Evolutionary conservation across 2,113 vertebrate genomes (phyloP).

Genomic region (Rhea pennata): DNA sequence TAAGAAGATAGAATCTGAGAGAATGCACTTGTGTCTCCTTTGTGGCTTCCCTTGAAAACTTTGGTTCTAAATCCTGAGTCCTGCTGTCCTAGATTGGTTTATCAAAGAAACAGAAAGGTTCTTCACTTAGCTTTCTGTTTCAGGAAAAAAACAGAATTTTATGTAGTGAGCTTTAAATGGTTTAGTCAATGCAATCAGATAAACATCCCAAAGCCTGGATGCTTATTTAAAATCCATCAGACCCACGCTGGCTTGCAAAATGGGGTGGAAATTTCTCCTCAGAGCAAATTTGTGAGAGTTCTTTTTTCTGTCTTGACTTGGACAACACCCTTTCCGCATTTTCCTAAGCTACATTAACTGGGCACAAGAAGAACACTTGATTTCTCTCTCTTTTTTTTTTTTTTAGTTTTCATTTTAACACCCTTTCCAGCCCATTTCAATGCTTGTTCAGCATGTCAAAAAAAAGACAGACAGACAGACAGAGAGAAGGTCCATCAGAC

Average conservation of each 20-base stretch:
- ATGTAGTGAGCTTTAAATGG: neutral
- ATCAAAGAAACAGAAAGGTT: neutral
- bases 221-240: neutral
- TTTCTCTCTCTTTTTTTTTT: too few relatives aligned
- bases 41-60: neutral
- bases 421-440: neutral
- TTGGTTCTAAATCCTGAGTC: neutral
- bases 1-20: neutral
- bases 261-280: neutral
- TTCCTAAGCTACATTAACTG: neutral
- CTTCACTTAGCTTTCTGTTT: neutral
- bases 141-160: neutral
- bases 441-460: neutral
- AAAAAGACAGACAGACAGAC: too few relatives aligned
- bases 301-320: neutral
- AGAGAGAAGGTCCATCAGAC: neutral
- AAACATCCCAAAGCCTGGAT: neutral
- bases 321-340: neutral
- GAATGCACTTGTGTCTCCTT: neutral
- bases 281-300: neutral
- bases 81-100: neutral
- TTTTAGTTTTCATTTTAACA: neutral
- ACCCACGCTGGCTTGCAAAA: neutral
- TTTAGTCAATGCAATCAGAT: neutral
- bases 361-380: neutral